These are phyloP conservation scores for Meteorus colon DNA, from an alignment of 2,888 invertebrate species.

Conservation along the genomic window DNA sequence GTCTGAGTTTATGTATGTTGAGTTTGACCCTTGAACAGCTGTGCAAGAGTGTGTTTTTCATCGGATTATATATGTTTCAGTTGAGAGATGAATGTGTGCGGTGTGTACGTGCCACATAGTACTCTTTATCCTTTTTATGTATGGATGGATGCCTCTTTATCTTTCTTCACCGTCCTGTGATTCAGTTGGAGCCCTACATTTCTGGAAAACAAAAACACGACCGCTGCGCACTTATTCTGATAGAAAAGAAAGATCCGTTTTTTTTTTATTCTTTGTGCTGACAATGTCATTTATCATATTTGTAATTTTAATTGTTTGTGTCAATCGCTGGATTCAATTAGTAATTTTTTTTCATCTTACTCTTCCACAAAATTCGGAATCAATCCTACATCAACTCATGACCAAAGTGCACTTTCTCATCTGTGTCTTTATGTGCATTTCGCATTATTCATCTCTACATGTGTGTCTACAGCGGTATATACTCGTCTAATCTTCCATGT, in stretches of 20 bases:
- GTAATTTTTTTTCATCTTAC: no score
- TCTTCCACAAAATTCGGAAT: no score
- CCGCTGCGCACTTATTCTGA: background rate
- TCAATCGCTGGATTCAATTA: no score
- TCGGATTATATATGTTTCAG: background rate
- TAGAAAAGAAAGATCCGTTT: background rate
- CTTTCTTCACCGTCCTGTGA: slow-evolving; percentile 49
- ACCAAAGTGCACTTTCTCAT: no score
- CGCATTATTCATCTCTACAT: no score
- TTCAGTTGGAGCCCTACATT: slow-evolving; percentile 41
- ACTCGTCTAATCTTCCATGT: slow-evolving; percentile 22
- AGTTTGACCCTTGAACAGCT: slow-evolving; percentile 39
- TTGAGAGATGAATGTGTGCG: slow-evolving; percentile 8
- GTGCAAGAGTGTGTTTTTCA: slow-evolving; percentile 28
- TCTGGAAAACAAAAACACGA: slow-evolving; percentile 33
- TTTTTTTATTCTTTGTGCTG: background rate
- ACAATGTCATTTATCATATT: background rate
- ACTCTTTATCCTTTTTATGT: background rate
- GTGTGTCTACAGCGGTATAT: no score
- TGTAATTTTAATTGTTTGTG: no score
- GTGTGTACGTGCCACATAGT: background rate
- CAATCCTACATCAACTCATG: no score
- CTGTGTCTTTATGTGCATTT: no score
- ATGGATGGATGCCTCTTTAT: slow-evolving; percentile 38
- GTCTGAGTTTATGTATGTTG: slow-evolving; percentile 28